Evolutionary conservation across 2,888 invertebrate species (phyloP).

Genomic region (Cephus runcator): DNA sequence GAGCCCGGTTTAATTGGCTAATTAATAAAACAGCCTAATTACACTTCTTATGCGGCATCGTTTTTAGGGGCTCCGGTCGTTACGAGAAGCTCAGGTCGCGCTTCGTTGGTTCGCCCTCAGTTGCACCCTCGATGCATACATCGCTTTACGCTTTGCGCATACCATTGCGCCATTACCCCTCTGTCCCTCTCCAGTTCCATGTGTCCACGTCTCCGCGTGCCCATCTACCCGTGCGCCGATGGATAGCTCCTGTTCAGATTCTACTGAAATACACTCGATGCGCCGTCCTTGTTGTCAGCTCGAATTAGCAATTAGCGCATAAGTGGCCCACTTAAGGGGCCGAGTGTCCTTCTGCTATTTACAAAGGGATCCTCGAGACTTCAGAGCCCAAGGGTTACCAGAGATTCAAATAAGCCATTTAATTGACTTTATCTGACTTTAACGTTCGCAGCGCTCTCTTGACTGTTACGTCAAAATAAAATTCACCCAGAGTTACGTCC

Average conservation of each 20-base stretch:
- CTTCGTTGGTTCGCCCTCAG: conserved; percentile 30
- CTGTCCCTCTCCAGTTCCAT: not conserved
- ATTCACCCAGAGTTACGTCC: not conserved
- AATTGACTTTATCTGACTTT: not conserved
- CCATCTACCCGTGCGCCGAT: too few species aligned
- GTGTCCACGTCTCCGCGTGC: not conserved
- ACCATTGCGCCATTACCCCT: not conserved
- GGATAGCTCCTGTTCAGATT: not conserved
- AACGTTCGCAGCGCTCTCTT: not conserved
- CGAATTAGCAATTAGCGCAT: not conserved
- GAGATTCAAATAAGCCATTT: not conserved
- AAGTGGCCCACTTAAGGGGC: not conserved
- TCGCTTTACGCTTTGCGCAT: not conserved
- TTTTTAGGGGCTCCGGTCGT: conserved; percentile 39
- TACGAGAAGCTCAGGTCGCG: conserved; percentile 26
- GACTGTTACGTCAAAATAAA: not conserved
- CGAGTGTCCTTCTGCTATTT: not conserved
- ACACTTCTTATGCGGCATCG: conserved; percentile 36
- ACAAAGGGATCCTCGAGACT: not conserved
- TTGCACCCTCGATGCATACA: not conserved
- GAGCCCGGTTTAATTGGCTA: conserved; percentile 55
- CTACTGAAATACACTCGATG: not conserved
- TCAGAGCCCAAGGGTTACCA: not conserved
- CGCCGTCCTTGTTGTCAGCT: not conserved
- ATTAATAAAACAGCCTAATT: conserved; percentile 60